Evolutionary conservation across 1,140 invertebrate species (phyloP).

Genomic region (Listronotus bonariensis): DNA sequence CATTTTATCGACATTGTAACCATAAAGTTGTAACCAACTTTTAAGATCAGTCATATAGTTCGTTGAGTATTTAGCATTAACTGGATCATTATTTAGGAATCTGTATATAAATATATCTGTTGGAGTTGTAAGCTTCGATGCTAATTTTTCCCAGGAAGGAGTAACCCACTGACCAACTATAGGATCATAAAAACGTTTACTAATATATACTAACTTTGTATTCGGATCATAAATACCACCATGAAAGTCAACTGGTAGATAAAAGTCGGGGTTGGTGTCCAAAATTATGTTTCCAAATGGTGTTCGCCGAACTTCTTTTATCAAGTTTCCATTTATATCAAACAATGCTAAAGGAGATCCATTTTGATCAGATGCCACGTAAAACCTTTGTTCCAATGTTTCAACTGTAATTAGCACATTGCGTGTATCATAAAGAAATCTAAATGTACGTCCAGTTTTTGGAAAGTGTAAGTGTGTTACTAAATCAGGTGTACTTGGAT

Average conservation of each 20-base stretch:
- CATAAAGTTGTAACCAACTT: conserved; percentile 86
- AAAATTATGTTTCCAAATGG: conserved; percentile 87
- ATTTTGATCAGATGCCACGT: conserved; percentile 91
- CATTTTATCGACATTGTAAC: conserved; percentile 85
- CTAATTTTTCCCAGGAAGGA: conserved; percentile 86
- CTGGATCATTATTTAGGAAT: conserved; percentile 90
- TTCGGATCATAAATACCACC: conserved; percentile 84
- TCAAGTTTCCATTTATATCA: conserved; percentile 84
- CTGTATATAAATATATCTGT: conserved; percentile 90
- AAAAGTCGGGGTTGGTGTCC: conserved; percentile 90
- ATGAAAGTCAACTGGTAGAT: conserved; percentile 90
- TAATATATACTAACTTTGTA: conserved; percentile 82
- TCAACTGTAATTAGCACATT: conserved; percentile 83
- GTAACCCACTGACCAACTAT: conserved; percentile 94
- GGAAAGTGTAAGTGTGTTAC: conserved; percentile 92
- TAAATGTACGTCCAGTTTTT: conserved; percentile 76
- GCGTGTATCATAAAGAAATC: conserved; percentile 86
- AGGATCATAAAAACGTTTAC: conserved; percentile 88
- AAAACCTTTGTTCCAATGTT: conserved; percentile 81
- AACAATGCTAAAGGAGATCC: conserved; percentile 90
- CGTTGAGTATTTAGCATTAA: conserved; percentile 77
- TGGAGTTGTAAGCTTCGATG: conserved; percentile 77
- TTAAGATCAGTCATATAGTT: conserved; percentile 83
- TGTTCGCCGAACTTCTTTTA: conserved; percentile 89
- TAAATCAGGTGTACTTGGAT: conserved; percentile 78